Conservation (phyloP, 2,888 invertebrate species). For the Xestia sexstrigata region DNA sequence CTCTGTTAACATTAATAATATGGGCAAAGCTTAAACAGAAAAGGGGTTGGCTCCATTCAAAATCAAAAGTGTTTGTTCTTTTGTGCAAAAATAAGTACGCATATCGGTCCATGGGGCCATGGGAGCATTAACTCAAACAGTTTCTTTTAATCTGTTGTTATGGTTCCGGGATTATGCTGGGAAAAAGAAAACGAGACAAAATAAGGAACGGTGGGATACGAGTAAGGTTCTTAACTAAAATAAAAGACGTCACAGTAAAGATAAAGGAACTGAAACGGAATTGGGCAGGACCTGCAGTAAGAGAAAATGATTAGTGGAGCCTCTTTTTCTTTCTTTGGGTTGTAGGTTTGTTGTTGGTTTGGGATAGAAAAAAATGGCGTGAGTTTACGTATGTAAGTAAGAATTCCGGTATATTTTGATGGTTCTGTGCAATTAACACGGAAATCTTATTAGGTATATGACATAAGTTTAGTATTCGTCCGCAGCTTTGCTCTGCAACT, state of each 20-base stretch:
- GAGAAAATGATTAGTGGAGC: neutral
- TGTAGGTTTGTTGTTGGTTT: too few species aligned
- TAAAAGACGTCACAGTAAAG: neutral
- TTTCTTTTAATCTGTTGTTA: neutral
- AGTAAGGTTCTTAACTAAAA: neutral
- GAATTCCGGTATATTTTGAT: too few species aligned
- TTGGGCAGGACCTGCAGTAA: too few species aligned
- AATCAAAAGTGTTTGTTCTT: neutral
- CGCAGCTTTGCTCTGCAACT: neutral
- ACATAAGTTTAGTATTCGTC: neutral
- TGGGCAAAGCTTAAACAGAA: neutral
- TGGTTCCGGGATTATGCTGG: neutral
- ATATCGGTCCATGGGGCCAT: neutral
- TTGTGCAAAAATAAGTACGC: neutral
- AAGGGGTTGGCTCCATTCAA: neutral
- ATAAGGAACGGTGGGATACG: neutral
- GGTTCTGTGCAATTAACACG: too few species aligned
- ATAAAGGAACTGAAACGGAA: neutral
- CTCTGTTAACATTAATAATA: neutral
- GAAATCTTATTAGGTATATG: too few species aligned
- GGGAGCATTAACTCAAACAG: neutral
- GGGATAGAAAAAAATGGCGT: too few species aligned
- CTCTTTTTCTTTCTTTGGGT: neutral
- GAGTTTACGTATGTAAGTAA: too few species aligned
- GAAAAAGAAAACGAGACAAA: neutral